Base-by-base conservation (phyloP, 2,888 invertebrate genomes). In the Bombyx huttoni region DNA sequence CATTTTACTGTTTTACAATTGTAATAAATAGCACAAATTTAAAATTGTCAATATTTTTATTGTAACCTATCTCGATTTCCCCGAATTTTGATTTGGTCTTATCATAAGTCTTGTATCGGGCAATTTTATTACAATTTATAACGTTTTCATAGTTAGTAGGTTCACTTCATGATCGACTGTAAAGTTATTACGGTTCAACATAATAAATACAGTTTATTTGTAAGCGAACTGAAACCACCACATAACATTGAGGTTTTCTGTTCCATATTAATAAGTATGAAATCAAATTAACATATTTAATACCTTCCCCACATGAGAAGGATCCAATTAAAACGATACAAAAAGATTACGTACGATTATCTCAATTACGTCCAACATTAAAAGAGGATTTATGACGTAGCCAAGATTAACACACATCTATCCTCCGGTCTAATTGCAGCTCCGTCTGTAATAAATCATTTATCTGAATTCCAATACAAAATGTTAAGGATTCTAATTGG, bases 401-500 rank as follows among this genome's bases (percentile, higher is more conserved):
- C 73, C 74, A 63, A 82, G 83, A 85, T 83, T 81, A 83, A 83
- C 75, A 78, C 78, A 70, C 62, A 68, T 70, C 70, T 70, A 68
- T 67, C 67, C 61, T 61, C 66, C 73, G 70, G 67, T 68, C 80
- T 83, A 78, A 86, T 86, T 83, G 73, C 67, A 73, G 64, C 67
- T 73, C 62, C 56, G 61, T 59, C 55, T 61, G 59, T 71, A 70
- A 84, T 87, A 86, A 87, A 86, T 87, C 83, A 85, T 79, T 58
- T 58, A 59, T 59, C 56, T 60, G 59, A 63, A 71, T 73, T 72
- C 74, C 70, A 68, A 67, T 61, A 64, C 64, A 69, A 82, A 84
- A 79, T 79, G 78, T 74, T 77, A 74, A 70, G 73, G 76, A 83
- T 63, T 79, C 80, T 86, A 88, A 87, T 87, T 88, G 85, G 86